A percentile compares a stretch with the other conserved stretches of the same genome.
These are phyloP conservation scores for Paralvinella palmiformis DNA, from an alignment of 1,140 invertebrate genomes.

Conservation along the genomic window DNA sequence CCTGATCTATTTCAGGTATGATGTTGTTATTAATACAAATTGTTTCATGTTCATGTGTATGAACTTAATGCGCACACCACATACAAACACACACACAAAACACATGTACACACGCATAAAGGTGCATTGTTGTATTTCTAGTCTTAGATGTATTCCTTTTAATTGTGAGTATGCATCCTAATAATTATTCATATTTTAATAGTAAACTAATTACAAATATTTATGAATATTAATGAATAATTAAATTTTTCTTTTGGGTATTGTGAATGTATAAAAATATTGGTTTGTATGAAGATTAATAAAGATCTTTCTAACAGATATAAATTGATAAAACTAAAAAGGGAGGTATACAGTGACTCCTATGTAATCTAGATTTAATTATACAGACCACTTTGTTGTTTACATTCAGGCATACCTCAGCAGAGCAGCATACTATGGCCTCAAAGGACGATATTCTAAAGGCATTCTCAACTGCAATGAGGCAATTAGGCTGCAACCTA, in stretches of 20 bases:
- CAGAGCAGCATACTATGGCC: slow-evolving; percentile 45
- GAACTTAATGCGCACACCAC: no score
- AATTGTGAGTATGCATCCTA: no score
- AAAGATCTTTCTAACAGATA: neutral
- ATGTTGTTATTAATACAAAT: neutral
- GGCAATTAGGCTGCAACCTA: slow-evolving; percentile 45
- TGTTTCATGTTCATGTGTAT: neutral
- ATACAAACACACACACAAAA: no score
- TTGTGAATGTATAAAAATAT: no score
- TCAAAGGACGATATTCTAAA: slow-evolving; percentile 42
- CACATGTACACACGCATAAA: no score
- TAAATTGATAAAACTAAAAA: neutral
- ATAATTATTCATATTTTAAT: no score
- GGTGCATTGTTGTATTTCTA: no score
- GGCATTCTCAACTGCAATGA: slow-evolving; percentile 52
- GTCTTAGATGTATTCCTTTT: no score
- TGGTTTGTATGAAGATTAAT: no score
- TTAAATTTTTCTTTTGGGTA: no score
- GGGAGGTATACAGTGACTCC: neutral
- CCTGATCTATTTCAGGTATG: slow-evolving; percentile 44
- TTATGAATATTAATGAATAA: no score
- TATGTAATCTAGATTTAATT: neutral
- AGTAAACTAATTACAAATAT: no score
- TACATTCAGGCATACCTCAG: slow-evolving; percentile 41
- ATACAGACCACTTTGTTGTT: neutral